These are phyloP conservation scores for Pristionchus japonicus DNA, from an alignment of 2,888 invertebrate genomes.

Conservation along the genomic window DNA sequence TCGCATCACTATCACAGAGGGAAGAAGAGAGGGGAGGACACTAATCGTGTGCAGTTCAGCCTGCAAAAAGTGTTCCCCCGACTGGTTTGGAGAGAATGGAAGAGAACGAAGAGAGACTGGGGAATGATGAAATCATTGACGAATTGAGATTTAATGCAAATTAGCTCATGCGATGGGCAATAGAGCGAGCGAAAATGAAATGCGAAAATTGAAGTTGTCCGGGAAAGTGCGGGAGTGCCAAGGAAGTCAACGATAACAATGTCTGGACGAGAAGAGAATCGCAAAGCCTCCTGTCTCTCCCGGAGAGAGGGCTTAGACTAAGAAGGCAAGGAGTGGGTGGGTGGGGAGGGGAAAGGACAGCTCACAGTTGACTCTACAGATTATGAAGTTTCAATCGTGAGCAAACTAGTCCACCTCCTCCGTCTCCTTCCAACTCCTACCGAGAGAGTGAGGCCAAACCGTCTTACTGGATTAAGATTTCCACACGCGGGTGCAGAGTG, in stretches of 20 bases:
- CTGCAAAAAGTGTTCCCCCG: constrained; percentile 25
- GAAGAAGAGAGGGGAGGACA: not conserved
- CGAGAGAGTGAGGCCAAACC: no score
- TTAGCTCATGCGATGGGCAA: not conserved
- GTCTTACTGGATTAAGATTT: no score
- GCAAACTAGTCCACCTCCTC: no score
- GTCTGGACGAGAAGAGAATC: not conserved
- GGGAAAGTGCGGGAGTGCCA: not conserved
- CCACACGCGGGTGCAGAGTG: no score
- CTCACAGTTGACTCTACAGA: no score
- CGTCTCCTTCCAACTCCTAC: no score
- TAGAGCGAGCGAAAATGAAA: not conserved
- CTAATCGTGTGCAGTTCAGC: not conserved
- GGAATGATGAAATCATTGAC: constrained; percentile 11
- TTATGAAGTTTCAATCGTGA: no score
- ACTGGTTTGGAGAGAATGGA: not conserved
- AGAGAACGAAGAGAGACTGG: not conserved
- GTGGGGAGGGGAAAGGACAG: no score
- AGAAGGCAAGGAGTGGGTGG: no score
- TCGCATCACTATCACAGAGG: not conserved
- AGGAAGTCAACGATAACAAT: not conserved
- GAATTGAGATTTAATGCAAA: not conserved
- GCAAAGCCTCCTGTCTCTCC: not conserved
- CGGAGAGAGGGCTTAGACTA: not conserved
- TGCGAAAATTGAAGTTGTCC: no score